Evolutionary conservation across 2,797 vertebrate species (phyloP).

Genomic region (Argentina silus): DNA sequence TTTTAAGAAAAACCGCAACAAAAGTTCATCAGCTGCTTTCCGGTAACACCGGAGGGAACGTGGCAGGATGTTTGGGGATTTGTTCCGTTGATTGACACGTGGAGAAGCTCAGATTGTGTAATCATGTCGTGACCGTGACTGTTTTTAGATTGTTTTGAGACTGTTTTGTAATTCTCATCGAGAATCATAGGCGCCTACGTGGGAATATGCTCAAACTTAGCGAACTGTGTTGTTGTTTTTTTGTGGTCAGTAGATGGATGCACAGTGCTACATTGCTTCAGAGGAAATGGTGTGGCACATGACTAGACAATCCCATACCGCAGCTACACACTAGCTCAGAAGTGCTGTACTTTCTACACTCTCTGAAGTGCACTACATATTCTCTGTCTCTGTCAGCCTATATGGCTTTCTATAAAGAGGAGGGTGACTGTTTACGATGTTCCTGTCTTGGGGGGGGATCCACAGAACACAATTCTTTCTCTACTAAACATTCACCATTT

Average conservation of each 20-base stretch:
- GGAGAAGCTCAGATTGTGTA: not conserved
- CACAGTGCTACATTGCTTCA: conserved; percentile 11
- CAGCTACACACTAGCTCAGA: not conserved
- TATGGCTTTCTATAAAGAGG: not conserved
- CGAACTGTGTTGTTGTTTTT: conserved; percentile 48
- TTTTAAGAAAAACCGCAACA: conserved; percentile 1
- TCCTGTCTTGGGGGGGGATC: too few relatives aligned
- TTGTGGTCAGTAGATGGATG: conserved; percentile 32
- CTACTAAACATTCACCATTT: too few relatives aligned
- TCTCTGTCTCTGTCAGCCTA: not conserved
- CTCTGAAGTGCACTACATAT: too few relatives aligned
- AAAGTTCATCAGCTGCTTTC: conserved; percentile 4
- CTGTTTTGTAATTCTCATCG: conserved; percentile 37
- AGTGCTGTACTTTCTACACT: not conserved
- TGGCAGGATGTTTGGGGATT: not conserved
- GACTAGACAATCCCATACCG: not conserved
- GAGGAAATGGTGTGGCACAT: not conserved
- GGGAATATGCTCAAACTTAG: conserved; percentile 4
- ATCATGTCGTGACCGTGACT: conserved; percentile 11
- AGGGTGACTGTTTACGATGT: too few relatives aligned
- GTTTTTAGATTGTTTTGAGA: conserved; percentile 45
- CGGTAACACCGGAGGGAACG: not conserved
- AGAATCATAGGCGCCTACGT: conserved; percentile 22
- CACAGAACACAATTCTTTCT: too few relatives aligned
- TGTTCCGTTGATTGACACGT: not conserved